Evolutionary conservation across 2,888 invertebrate genomes (phyloP), one percentile per base, ranked within the genome.

Genomic region (Lymantria monacha): DNA sequence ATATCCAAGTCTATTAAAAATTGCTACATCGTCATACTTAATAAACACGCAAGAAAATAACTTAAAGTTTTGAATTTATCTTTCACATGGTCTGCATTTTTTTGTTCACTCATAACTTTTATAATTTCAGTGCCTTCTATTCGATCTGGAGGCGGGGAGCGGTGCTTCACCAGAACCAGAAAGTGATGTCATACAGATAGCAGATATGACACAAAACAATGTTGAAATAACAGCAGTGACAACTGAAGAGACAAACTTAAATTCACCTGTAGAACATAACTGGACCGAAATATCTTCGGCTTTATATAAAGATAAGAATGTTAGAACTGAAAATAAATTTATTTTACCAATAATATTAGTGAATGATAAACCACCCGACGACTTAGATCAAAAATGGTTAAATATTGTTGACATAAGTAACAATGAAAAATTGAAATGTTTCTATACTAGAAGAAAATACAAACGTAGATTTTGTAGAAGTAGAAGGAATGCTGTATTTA

Each of bases 301-400:
- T 0, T 64, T 73, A 12, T 44, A 69, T 36, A 87, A 81, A 70
- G 76, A 78, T 31, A 69, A 67, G 5, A 72, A 70, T 40, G 50
- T 53, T 3, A 63, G 51, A 49, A 54, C 59, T 22, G 76, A 78
- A 31, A 69, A 69, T 42, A 59, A 69, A 46, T 61, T 57, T 22
- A 69, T 77, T 0, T 64, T 86, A 54, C 91, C 90, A 1, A 85
- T 90, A 30, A 90, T 91, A 15, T 59, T 91, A 59, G 80, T 89
- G 5, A 91, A 91, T 42, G 91, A 91, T 40, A 83, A 82, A 60
- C 82, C 83, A 12, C 82, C 83, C 0, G 89, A 88, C 60, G 89
- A 88, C 61, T 77, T 87, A 10, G 90, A 88, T 47, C 81, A 85
- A 48, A 86, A 83, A 61, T 85, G 85, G 85, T 63, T 76, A 9